A percentile compares a stretch with the other conserved stretches of the same genome.
These are phyloP conservation scores for Patagioenas fasciata DNA, from an alignment of 2,113 vertebrate species.

Conservation along the genomic window DNA sequence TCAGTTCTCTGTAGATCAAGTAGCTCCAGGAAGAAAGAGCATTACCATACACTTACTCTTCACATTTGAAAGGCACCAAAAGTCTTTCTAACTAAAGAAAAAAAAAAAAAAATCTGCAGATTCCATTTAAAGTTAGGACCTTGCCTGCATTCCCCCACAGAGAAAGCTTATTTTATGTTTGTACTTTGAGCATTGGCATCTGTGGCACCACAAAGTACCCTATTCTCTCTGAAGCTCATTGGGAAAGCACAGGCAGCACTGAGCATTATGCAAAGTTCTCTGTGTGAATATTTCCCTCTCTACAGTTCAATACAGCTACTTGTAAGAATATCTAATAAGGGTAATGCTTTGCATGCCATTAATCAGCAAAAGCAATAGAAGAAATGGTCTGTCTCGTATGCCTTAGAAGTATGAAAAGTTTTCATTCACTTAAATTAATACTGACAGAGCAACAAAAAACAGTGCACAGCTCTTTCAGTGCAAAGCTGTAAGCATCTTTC, in stretches of 20 bases:
- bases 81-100: neutral
- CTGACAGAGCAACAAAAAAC: neutral
- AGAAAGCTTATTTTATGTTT: neutral
- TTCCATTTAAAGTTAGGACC: neutral
- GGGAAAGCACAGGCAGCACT: neutral
- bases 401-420: neutral
- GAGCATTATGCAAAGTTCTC: neutral
- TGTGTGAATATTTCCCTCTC: neutral
- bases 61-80: neutral
- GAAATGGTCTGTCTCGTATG: neutral
- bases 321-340: neutral
- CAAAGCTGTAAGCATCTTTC: neutral
- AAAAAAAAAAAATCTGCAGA: neutral
- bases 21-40: neutral
- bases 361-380: neutral
- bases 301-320: neutral
- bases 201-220: neutral
- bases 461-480: neutral
- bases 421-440: neutral
- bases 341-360: neutral
- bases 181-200: neutral
- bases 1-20: neutral
- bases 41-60: neutral
- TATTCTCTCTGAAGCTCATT: neutral
- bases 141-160: neutral